These are phyloP conservation scores for Schizothorax lantsangensis DNA, from an alignment of 2,797 vertebrate genomes.

Conservation along the genomic window DNA sequence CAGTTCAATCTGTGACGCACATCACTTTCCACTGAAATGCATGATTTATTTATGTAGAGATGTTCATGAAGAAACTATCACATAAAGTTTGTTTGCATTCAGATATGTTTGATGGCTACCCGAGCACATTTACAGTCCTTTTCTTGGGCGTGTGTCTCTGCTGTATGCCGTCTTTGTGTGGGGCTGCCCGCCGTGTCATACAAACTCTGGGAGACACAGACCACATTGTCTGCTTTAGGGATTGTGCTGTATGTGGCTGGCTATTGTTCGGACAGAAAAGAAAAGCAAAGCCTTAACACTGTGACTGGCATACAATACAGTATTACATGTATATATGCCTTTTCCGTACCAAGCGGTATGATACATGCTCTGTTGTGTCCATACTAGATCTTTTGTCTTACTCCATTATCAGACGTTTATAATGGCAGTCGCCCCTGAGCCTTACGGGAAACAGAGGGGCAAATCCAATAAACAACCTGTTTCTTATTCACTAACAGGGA, in stretches of 20 bases:
- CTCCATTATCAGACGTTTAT: slow-evolving; percentile 35
- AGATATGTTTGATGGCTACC: slow-evolving; percentile 36
- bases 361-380: slow-evolving; percentile 59
- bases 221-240: slow-evolving; percentile 72
- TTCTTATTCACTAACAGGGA: background rate
- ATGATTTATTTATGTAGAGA: background rate
- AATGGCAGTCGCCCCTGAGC: slow-evolving; percentile 12
- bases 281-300: slow-evolving; percentile 36
- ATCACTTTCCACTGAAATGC: slow-evolving; percentile 15
- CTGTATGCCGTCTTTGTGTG: slow-evolving; percentile 71
- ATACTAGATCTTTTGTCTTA: slow-evolving; percentile 43
- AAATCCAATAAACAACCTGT: background rate
- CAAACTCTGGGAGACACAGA: slow-evolving; percentile 64
- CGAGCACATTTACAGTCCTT: slow-evolving; percentile 35
- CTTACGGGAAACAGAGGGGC: slow-evolving; percentile 3
- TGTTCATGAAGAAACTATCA: background rate
- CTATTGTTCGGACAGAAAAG: slow-evolving; percentile 72
- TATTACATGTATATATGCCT: slow-evolving; percentile 52
- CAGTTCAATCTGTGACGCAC: slow-evolving; percentile 3
- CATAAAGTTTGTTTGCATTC: slow-evolving; percentile 42
- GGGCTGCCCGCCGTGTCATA: slow-evolving; percentile 51
- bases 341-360: slow-evolving; percentile 67
- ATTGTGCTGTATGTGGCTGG: slow-evolving; percentile 70
- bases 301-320: slow-evolving; percentile 65
- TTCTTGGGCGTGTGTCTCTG: slow-evolving; percentile 60